Conservation (phyloP, 2,888 invertebrate genomes). For the Aporophyla lueneburgensis region DNA sequence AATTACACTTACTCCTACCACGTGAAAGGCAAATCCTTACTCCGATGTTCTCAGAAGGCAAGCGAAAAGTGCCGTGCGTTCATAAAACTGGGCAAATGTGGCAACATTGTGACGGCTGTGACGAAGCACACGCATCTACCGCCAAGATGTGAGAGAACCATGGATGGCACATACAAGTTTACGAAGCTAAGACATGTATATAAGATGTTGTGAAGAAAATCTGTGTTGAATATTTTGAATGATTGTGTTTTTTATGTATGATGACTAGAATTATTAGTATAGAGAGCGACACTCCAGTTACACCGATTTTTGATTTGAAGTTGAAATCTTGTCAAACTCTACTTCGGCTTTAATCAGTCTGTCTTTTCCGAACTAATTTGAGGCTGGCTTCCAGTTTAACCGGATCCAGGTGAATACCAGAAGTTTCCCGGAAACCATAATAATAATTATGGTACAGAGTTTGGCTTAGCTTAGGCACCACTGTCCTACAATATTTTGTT, state of each 20-base stretch:
- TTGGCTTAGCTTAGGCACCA: no score
- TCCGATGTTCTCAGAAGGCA: conserved; percentile 53
- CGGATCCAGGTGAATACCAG: background rate
- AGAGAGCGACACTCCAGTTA: background rate
- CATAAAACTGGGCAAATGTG: conserved; percentile 52
- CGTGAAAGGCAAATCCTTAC: conserved; percentile 40
- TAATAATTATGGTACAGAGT: no score
- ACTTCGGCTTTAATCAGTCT: background rate
- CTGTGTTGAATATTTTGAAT: background rate
- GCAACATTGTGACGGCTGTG: conserved; percentile 44
- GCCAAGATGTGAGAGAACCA: conserved; percentile 30
- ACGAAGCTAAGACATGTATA: conserved; percentile 32
- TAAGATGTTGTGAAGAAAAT: conserved; percentile 20
- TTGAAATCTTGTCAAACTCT: no score
- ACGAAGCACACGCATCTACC: conserved; percentile 51
- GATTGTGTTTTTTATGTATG: background rate
- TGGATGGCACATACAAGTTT: conserved; percentile 45
- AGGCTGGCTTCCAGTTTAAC: background rate
- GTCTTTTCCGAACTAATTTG: background rate
- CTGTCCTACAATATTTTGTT: no score
- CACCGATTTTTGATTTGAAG: background rate
- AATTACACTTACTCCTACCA: conserved; percentile 51
- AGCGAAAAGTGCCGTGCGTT: conserved; percentile 60
- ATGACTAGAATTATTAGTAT: no score
- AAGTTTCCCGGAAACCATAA: background rate